A percentile compares a stretch with the other conserved stretches of the same genome.
Evolutionary conservation across 2,888 invertebrate species (phyloP).

Genomic region (Mylabris sibirica): DNA sequence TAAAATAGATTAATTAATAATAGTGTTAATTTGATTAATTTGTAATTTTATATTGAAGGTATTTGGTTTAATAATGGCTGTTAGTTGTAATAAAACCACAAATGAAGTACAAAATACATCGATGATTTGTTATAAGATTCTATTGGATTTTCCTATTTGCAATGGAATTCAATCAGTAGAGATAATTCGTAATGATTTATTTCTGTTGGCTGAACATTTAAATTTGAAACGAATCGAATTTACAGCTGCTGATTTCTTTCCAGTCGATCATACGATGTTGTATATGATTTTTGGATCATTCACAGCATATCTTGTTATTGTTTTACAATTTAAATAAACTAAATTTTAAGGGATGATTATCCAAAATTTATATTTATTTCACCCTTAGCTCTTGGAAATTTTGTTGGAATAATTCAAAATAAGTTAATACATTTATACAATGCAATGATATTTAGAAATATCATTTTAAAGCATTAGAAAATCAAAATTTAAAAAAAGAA

Average conservation of each 20-base stretch:
- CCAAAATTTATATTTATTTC: too few species aligned
- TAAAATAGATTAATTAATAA: constrained; percentile 14
- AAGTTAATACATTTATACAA: too few species aligned
- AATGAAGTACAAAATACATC: constrained; percentile 21
- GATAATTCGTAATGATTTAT: constrained; percentile 20
- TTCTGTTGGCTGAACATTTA: constrained; percentile 27
- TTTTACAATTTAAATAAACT: constrained; percentile 25
- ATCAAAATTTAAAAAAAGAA: too few species aligned
- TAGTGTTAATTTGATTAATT: background rate
- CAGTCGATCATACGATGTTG: constrained; percentile 28
- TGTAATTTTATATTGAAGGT: constrained; percentile 13
- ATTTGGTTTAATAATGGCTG: constrained; percentile 26
- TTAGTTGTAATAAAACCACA: constrained; percentile 21
- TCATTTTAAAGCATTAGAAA: too few species aligned
- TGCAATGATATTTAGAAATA: too few species aligned
- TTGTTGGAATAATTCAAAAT: too few species aligned
- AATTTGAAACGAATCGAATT: constrained; percentile 22
- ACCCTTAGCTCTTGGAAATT: too few species aligned
- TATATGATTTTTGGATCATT: constrained; percentile 28
- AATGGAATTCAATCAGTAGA: constrained; percentile 15
- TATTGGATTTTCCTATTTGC: constrained; percentile 23
- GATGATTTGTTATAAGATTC: constrained; percentile 23
- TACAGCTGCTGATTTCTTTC: constrained; percentile 25
- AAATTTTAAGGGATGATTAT: background rate
- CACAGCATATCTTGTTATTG: constrained; percentile 28